Base-by-base conservation (phyloP, 2,888 invertebrate species). In the Liopterus haemorrhoidalis region DNA sequence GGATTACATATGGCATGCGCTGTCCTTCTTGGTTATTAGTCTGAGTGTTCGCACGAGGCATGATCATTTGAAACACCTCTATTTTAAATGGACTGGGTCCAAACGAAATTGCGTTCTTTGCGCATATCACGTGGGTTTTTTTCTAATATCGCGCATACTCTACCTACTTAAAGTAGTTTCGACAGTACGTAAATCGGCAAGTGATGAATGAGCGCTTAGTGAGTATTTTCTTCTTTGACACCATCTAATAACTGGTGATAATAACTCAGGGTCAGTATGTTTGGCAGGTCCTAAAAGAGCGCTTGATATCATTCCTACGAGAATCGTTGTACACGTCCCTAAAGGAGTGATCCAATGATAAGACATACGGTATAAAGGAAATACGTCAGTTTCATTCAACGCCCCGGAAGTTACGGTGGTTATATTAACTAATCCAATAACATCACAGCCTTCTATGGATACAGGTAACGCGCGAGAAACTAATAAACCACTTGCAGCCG, bases 321-420 rank as follows among this genome's bases (percentile, higher is more conserved):
- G 43, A 14, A 88, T 59, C 0, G 84, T 84, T 0, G 80, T 74
- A 0, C 74, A 37, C 1, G 83, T 72, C 0, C 87, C 88, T 38
- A 85, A 70, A 0, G 84, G 82, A 25, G 85, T 82, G 46, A 87
- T 81, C 87, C 87, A 88, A 62, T 86, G 80, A 64, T 85, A 89
- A 0, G 87, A 87, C 31, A 89, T 59, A 6, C 84, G 78, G 67
- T 86, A 88, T 9, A 87, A 62, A 0, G 84, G 82, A 63, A 85
- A 87, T 33, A 82, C 72, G 38, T 68, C 61, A 2, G 73, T 72
- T 59, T 74, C 71, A 50, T 73, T n/a, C n/a, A n/a, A n/a, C n/a
- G n/a, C n/a, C n/a, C 69, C 2, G 63, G 59, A 28, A 37, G 8
- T 31, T 25, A 3, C 25, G 14, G 28, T 20, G 5, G 35, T 22